A percentile compares a stretch with the other conserved stretches of the same genome.
Conservation (phyloP, 1,140 invertebrate genomes). For the Leptopilina boulardi region DNA sequence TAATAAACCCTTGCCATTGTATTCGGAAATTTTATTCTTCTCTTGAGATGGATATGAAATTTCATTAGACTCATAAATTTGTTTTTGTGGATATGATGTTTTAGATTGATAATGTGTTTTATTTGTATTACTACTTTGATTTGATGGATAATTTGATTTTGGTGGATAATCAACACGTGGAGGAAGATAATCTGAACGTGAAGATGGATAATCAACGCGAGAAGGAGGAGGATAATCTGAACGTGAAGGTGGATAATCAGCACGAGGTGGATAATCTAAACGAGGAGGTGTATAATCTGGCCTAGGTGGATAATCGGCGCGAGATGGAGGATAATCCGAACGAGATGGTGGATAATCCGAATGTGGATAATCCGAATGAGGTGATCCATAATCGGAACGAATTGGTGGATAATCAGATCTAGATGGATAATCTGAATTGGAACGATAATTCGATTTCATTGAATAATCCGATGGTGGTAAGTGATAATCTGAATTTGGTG, state of each 20-base stretch:
- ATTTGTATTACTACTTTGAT: too few species aligned
- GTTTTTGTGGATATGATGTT: not conserved
- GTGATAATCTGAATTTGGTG: too few species aligned
- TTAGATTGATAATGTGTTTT: not conserved
- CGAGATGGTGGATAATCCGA: not conserved
- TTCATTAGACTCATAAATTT: too few species aligned
- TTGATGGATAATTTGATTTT: too few species aligned
- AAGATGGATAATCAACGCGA: not conserved
- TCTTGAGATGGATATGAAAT: too few species aligned
- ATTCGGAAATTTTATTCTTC: too few species aligned
- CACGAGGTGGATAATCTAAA: not conserved
- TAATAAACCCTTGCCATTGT: too few species aligned
- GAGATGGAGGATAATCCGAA: not conserved
- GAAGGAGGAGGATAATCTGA: not conserved
- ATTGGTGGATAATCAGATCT: not conserved
- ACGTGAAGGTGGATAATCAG: not conserved
- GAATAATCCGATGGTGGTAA: not conserved
- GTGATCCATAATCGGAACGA: not conserved
- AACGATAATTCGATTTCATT: not conserved
- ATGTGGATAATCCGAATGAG: not conserved
- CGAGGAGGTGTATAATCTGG: not conserved
- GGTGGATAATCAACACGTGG: not conserved
- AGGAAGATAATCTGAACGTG: not conserved
- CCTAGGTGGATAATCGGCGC: not conserved
- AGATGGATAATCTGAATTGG: not conserved